A percentile compares a stretch with the other conserved stretches of the same genome.
Evolutionary conservation across 2,888 invertebrate species (phyloP).

Genomic region (Coelinius sp.): DNA sequence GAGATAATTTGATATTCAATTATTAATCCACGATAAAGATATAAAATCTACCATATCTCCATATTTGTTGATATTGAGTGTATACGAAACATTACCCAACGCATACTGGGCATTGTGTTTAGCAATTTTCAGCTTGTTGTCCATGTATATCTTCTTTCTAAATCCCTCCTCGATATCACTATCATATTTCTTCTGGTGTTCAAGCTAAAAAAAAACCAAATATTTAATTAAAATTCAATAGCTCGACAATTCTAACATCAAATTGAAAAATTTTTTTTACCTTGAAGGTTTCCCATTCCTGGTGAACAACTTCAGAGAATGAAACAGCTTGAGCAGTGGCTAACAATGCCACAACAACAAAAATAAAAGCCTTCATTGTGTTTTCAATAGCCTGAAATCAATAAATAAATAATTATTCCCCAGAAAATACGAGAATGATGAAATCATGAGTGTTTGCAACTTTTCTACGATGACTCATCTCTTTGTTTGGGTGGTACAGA

Average conservation of each 20-base stretch:
- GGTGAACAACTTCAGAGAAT: constrained; percentile 80
- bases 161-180: constrained; percentile 85
- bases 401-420: neutral
- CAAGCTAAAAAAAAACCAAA: constrained; percentile 67
- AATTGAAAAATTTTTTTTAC: constrained; percentile 68
- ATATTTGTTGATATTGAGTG: constrained; percentile 85
- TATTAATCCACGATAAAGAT: neutral
- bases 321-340: constrained; percentile 78
- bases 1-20: neutral
- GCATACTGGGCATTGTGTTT: constrained; percentile 85
- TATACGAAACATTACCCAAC: constrained; percentile 77
- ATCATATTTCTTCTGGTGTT: constrained; percentile 79
- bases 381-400: neutral
- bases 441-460: neutral
- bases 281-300: constrained; percentile 86
- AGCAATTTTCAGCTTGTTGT: constrained; percentile 88
- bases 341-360: constrained; percentile 61
- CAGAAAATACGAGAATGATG: neutral
- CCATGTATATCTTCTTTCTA: constrained; percentile 90
- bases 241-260: neutral
- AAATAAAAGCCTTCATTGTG: constrained; percentile 4
- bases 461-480: neutral
- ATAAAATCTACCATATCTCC: constrained; percentile 80
- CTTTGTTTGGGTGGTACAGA: neutral
- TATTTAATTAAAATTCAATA: neutral